A percentile compares a stretch with the other conserved stretches of the same genome.
phyloP scores from a whole-genome alignment of 2,113 vertebrate species.

The Genyomyrus donnyi region DNA sequence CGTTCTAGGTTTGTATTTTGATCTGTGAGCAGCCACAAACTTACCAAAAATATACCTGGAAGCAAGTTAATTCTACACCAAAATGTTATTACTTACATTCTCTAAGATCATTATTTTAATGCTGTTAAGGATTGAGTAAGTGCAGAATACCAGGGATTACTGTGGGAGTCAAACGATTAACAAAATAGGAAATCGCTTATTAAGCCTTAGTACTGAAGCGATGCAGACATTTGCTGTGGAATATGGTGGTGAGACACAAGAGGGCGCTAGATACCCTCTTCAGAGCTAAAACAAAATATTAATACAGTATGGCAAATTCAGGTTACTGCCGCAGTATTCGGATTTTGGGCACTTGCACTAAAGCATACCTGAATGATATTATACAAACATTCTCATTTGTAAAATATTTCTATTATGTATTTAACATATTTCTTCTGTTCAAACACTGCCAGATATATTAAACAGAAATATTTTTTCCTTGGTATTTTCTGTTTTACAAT shows the following conservation, averaged over 20 bases:
- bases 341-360: background rate
- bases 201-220: background rate
- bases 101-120: background rate
- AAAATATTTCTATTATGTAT: background rate
- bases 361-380: background rate
- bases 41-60: background rate
- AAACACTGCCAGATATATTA: background rate
- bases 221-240: background rate
- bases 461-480: background rate
- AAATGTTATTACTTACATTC: background rate
- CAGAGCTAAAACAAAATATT: background rate
- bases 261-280: conserved; percentile 1
- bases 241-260: background rate
- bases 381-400: background rate
- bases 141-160: background rate
- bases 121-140: background rate
- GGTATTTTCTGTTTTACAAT: background rate
- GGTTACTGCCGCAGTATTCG: background rate
- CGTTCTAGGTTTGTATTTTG: background rate
- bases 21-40: background rate
- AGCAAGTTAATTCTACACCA: background rate
- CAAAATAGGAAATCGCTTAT: background rate
- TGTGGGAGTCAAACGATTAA: background rate
- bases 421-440: background rate
- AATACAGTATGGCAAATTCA: background rate